Conservation (phyloP, 2,888 invertebrate genomes). For the Amphimallon solstitiale region DNA sequence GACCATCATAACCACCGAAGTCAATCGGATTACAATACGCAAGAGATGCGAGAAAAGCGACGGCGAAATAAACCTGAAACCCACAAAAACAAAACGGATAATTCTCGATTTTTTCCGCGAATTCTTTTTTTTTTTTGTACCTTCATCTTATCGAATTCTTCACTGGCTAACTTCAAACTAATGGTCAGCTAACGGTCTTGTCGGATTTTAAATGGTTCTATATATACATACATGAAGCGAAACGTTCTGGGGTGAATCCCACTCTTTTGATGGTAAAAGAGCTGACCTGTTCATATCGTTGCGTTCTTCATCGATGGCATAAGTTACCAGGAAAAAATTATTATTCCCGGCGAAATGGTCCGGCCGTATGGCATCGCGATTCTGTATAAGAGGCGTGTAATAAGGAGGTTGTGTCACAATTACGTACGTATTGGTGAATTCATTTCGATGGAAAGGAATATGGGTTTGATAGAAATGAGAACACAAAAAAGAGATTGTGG, state of each 20-base stretch:
- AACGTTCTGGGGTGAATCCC: constrained; percentile 21
- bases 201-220: constrained; percentile 12
- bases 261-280: constrained; percentile 21
- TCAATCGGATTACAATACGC: constrained; percentile 13
- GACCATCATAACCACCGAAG: constrained; percentile 22
- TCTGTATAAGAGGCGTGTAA: not conserved
- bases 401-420: too few relatives aligned
- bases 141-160: not conserved
- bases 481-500: too few relatives aligned
- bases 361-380: constrained; percentile 2
- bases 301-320: not conserved
- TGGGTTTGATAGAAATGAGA: too few relatives aligned
- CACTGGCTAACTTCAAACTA: not conserved
- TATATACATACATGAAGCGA: constrained; percentile 4
- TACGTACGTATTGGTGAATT: too few relatives aligned
- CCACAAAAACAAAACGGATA: not conserved
- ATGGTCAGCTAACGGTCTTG: not conserved
- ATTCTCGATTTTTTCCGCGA: too few relatives aligned
- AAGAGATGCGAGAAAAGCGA: constrained; percentile 1
- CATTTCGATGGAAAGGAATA: too few relatives aligned
- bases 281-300: not conserved
- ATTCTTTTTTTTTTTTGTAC: not conserved
- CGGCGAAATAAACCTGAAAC: constrained; percentile 18
- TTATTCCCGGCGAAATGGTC: not conserved
- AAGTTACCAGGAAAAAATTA: constrained; percentile 3